These are phyloP conservation scores for Bagarius yarrelli DNA, from an alignment of 2,113 vertebrate genomes.

Conservation along the genomic window DNA sequence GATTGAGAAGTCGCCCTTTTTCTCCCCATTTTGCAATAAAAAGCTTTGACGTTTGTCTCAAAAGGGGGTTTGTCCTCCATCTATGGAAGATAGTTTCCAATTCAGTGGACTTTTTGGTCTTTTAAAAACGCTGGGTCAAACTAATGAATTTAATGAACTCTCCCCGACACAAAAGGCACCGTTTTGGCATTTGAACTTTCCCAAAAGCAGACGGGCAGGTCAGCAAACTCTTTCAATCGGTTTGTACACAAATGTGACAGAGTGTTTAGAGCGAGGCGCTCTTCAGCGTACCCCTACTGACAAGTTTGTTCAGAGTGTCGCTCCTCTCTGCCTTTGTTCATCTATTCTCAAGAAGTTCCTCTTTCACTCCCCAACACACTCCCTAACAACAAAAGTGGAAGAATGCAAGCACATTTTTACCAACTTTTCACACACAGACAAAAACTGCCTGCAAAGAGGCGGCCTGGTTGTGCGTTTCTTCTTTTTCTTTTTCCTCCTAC, in stretches of 20 bases:
- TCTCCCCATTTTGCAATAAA: slow-evolving; percentile 65
- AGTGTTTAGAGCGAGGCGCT: slow-evolving; percentile 82
- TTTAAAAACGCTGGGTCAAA: slow-evolving; percentile 97
- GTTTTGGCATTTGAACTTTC: slow-evolving; percentile 97
- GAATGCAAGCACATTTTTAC: slow-evolving; percentile 84
- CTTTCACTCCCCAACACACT: slow-evolving; percentile 77
- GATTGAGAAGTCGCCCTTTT: slow-evolving; percentile 70
- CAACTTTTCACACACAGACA: slow-evolving; percentile 51
- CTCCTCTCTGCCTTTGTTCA: slow-evolving; percentile 87
- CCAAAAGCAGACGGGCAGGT: slow-evolving; percentile 97
- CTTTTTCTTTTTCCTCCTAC: slow-evolving; percentile 39
- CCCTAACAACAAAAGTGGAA: slow-evolving; percentile 82
- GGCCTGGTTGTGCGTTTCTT: slow-evolving; percentile 5
- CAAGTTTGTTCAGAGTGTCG: slow-evolving; percentile 95
- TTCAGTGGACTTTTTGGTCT: slow-evolving; percentile 96
- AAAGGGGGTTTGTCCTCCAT: slow-evolving; percentile 76
- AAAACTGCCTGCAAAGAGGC: slow-evolving; percentile 31
- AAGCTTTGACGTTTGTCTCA: slow-evolving; percentile 77
- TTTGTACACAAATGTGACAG: slow-evolving; percentile 99
- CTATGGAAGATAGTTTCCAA: slow-evolving; percentile 84
- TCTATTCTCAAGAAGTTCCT: slow-evolving; percentile 73
- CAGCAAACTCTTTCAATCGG: slow-evolving; percentile 96
- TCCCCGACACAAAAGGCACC: slow-evolving; percentile 83
- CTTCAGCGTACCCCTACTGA: slow-evolving; percentile 86
- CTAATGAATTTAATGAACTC: slow-evolving; percentile 99